Conservation (phyloP, 2,113 vertebrate species). For the Dipodomys stephensi region DNA sequence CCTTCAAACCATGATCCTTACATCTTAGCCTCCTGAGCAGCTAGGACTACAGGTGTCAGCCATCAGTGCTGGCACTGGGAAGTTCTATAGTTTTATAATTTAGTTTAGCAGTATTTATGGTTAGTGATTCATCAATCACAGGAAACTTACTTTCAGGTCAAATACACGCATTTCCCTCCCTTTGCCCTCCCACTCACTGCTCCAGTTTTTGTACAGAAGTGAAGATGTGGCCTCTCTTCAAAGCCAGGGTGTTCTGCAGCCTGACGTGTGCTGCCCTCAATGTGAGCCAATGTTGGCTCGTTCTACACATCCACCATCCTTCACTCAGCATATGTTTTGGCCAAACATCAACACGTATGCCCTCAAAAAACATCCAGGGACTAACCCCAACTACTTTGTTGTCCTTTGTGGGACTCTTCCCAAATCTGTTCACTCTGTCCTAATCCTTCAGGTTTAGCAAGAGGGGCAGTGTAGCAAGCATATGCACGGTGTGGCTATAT, state of each 20-base stretch:
- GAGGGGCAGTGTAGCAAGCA: background rate
- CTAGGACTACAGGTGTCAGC: too few relatives aligned
- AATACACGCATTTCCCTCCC: accelerated
- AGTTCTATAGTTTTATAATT: too few relatives aligned
- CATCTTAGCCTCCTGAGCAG: too few relatives aligned
- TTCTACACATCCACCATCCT: too few relatives aligned
- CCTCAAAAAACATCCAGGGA: accelerated
- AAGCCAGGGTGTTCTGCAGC: background rate
- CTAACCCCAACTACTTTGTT: background rate
- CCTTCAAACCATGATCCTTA: too few relatives aligned
- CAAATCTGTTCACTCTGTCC: background rate
- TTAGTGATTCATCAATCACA: too few relatives aligned
- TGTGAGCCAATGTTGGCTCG: background rate
- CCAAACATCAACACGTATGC: accelerated
- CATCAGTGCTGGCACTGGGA: too few relatives aligned
- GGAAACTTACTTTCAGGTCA: background rate
- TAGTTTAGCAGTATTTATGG: background rate
- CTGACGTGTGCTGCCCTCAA: background rate
- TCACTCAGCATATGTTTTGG: background rate
- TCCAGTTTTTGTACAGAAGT: background rate
- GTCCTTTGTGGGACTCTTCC: background rate
- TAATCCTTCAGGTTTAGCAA: background rate
- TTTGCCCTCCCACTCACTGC: accelerated
- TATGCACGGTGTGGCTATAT: background rate
- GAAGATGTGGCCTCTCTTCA: background rate